Evolutionary conservation across 2,888 invertebrate genomes (phyloP), one percentile per base, ranked within the genome.

Genomic region (Margaritifera margaritifera): DNA sequence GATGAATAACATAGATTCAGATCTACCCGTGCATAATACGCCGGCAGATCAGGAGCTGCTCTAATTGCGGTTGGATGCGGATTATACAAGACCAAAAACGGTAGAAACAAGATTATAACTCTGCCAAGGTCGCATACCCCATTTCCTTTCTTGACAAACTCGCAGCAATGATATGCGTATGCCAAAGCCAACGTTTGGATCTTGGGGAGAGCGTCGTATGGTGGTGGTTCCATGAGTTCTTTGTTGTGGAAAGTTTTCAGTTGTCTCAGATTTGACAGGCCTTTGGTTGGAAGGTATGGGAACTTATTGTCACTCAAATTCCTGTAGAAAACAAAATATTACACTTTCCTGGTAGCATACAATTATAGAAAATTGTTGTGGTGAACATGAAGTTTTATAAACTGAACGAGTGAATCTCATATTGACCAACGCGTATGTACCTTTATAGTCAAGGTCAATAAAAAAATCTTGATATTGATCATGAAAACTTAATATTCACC

Each of bases 151-250:
- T 80, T 69, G 19, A 86, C 80, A 62, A 86, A 88, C 63, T 95
- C 94, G 91, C 98, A 98, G 91, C 98, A 98, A 89, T 98, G 98
- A 91, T 98, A 98, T 79, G 98, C 97, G 90, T 97, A 98, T 1
- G 97, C 95, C 55, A 98, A 91, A 56, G 95, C 94, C 86, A 97
- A 92, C 19, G 94, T 94, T 91, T 95, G 94, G 76, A 97, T 95
- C 53, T 94, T 92, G 0, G 97, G 97, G 90, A 98, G 96, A 66
- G 93, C 92, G 77, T 95, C 94, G 0, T 96, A 95, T 1, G 94
- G 92, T 51, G 97, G 97, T 90, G 98, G 97, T 84, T 95, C 95
- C 57, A 94, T 92, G 76, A 98, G 92, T 79, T 94, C 92, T 0
- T 95, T 95, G 91, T 97, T 98, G 91, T 96, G 96, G 92, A 96